Conservation (phyloP, 2,797 vertebrate species). For the Rousettus madagascariensis region DNA sequence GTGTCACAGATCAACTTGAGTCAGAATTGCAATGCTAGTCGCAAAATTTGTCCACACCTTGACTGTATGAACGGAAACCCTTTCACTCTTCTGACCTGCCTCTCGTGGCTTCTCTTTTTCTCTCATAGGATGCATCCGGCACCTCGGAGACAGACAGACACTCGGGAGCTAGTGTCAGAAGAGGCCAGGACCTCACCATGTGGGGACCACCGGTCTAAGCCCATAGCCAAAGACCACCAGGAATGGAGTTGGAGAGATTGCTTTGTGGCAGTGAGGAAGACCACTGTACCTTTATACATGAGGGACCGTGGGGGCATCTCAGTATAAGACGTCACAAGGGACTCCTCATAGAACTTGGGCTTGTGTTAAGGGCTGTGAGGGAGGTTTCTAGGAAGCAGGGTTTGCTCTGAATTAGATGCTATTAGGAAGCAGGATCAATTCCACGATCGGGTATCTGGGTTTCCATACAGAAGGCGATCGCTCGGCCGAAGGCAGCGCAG, state of each 20-base stretch:
- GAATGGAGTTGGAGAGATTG: not conserved
- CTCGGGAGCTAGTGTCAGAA: not conserved
- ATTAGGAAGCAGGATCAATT: not conserved
- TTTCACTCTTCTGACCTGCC: no score
- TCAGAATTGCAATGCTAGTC: not conserved
- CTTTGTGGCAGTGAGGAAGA: not conserved
- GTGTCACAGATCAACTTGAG: not conserved
- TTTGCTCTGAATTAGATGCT: not conserved
- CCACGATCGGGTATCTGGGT: not conserved
- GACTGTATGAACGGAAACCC: not conserved
- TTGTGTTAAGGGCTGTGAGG: not conserved
- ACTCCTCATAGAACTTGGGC: not conserved
- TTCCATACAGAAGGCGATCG: not conserved
- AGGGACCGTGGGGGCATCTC: not conserved
- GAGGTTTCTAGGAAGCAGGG: not conserved
- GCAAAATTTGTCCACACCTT: not conserved
- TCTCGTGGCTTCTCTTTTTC: not conserved
- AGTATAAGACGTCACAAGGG: not conserved
- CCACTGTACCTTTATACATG: no score
- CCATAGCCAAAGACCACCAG: not conserved
- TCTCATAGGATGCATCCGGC: not conserved
- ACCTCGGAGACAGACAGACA: not conserved
- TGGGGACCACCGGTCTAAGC: not conserved
- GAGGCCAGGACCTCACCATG: no score
- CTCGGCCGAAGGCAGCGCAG: not conserved